Percentiles rank a stretch among this genome's conserved stretches.
Evolutionary conservation across 2,888 invertebrate species (phyloP).

Genomic region (Herminia tarsipennalis): DNA sequence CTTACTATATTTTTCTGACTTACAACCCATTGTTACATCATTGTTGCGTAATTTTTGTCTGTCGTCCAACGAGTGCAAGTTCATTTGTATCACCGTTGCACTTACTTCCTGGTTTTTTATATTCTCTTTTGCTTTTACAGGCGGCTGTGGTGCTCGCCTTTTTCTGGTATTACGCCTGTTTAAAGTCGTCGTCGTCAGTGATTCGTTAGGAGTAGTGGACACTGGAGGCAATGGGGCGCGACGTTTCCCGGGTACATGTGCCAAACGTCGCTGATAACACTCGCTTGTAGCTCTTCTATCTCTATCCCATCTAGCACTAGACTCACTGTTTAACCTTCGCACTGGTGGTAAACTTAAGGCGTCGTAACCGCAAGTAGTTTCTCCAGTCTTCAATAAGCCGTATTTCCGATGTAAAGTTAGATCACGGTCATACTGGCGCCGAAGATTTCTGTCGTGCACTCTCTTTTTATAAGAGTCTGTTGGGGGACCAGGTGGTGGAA

Average conservation of each 20-base stretch:
- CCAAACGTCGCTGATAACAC: conserved; percentile 85
- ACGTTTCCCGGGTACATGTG: conserved; percentile 91
- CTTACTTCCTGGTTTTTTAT: conserved; percentile 16
- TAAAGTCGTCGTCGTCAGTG: conserved; percentile 67
- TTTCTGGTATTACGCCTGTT: conserved; percentile 63
- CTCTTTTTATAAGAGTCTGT: conserved; percentile 88
- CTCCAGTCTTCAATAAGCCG: conserved; percentile 73
- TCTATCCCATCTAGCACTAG: conserved; percentile 53
- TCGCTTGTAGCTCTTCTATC: conserved; percentile 87
- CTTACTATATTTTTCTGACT: conserved; percentile 62
- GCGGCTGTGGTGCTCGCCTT: conserved; percentile 85
- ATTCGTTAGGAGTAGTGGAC: conserved; percentile 51
- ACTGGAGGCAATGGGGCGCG: conserved; percentile 90
- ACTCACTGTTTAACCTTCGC: conserved; percentile 43
- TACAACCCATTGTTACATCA: conserved; percentile 46
- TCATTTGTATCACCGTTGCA: conserved; percentile 47
- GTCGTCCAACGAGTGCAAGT: conserved; percentile 35
- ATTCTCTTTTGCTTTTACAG: conserved; percentile 55
- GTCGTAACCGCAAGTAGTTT: conserved; percentile 64
- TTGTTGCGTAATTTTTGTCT: conserved; percentile 26
- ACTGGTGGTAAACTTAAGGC: conserved; percentile 68
- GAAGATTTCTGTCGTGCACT: conserved; percentile 85
- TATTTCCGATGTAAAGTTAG: conserved; percentile 88
- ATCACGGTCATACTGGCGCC: conserved; percentile 86
- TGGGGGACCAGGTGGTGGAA: conserved; percentile 83